Evolutionary conservation across 1,140 invertebrate genomes (phyloP), one percentile per base, ranked within the genome.

Genomic region (Drosophila biarmipes): DNA sequence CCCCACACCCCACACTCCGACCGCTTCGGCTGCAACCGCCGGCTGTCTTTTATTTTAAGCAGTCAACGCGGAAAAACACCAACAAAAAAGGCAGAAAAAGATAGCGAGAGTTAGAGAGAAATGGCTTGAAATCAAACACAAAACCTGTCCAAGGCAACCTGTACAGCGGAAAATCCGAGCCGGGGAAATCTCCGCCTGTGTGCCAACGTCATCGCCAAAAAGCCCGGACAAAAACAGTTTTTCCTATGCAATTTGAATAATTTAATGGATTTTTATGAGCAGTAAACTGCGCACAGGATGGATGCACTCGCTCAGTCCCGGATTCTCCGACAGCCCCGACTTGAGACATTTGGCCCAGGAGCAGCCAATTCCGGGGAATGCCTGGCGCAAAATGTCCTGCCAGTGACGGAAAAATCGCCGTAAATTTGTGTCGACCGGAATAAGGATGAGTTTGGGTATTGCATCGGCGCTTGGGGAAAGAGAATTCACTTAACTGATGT

Each of bases 211-310:
- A 56, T 48, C 46, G 53, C 67, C 72, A 34, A 68, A 69, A 68
- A 38, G 43, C 6, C 1, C 19, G 34, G 34, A 14, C 31, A 24
- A 81, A 74, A 75, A 59, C 74, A 46, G 63, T 74, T 80, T 84
- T 86, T 67, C 73, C 81, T 68, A 86, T 86, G 81, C 81, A 68
- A 90, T 90, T 90, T 90, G 76, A 90, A 90, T 90, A 90, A 90
- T 90, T 90, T 90, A 90, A 90, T 90, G 79, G 79, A 90, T 90
- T 90, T 90, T 90, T 90, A 90, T 90, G 87, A 84, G 87, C 87
- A 90, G 87, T 84, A 90, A 90, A 90, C 90, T 78, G 73, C 73
- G 71, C 61, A 55, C 80, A 76, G 81, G 69, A 82, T 73, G 79
- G 58, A 78, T 78, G 75, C 80, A 77, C 67, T 77, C 53, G 52